Evolutionary conservation across 1,140 invertebrate genomes (phyloP), one percentile per base, ranked within the genome.

Genomic region (Drosophila sproati): DNA sequence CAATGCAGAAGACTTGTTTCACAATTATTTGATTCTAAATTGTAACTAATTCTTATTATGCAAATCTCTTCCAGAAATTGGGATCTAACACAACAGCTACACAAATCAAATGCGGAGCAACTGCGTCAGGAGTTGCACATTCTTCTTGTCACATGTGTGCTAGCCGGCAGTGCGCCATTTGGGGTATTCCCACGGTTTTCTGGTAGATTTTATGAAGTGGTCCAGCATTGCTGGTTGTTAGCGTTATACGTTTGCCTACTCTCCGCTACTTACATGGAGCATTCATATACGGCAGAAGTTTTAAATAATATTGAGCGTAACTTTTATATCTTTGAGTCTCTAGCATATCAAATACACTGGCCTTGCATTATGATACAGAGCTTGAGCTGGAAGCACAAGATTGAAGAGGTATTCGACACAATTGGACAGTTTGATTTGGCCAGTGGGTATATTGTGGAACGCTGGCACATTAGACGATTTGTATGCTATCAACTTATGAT

Each of bases 181-280:
- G 31, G 62, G 4, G 68, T 77, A 2, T 43, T 83, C 1, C 62
- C 73, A 20, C 50, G 62, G 4, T 69, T 12, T n/a, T 5, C 7
- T 0, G 10, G 32, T 6, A 35, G 35, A 29, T 28, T 51, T 7
- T 66, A 61, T 31, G 12, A n/a, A 3, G 28, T 54, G 2, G 10
- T 85, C 1, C 81, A 89, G 10, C 8, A 81, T 3, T n/a, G n/a
- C 12, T 88, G 73, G 85, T 39, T 78, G 62, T 3, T 52, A 0
- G 8, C 47, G 0, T 39, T 78, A 5, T 86, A 80, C 45, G 52
- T 35, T 7, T 81, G 57, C 55, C 56, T 82, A 7, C 35, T 55
- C 32, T 1, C 45, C 0, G 66, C 68, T 5, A 71, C 80, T 5
- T 87, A 72, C 52, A 50, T 45, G 32, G 83, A 87, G n/a, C 78